Base-by-base conservation (phyloP, 2,888 invertebrate genomes). In the Trachelus iudaicus region DNA sequence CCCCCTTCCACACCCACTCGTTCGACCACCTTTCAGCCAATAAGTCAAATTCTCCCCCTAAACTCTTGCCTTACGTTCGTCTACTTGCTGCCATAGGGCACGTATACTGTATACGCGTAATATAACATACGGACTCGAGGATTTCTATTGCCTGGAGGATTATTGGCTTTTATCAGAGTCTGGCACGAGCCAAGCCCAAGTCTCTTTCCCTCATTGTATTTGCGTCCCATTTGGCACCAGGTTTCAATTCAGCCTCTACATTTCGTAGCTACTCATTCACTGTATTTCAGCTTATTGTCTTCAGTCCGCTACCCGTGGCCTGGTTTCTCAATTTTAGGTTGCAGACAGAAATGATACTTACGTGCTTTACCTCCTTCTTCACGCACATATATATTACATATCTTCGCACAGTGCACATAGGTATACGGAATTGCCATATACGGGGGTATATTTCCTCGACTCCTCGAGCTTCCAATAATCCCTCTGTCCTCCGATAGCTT, bases 141-240 rank as follows among this genome's bases (percentile, higher is more conserved):
- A 84, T 85, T 86, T 85, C 87, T 83, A 87, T 89, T 84, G 85
- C 84, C 83, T 79, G 79, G 82, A 80, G 86, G 87, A 88, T 89
- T 89, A 88, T 88, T 88, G 88, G 87, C 89, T 87, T 89, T 88
- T 88, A 89, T 87, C 88, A 83, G 84, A 83, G 85, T 80, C 84
- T 81, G 84, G 81, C 85, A 84, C 84, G 84, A 84, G 89, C 88
- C 89, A 88, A 89, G 86, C 83, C 73, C 75, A 37, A 73, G 34
- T 81, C 79, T 80, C 76, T 80, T 79, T 80, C 76, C 77, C 83
- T 85, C 86, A 85, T 86, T 86, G 87, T 86, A 86, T 85, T 88
- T 85, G 87, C 89, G 86, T 89, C 86, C 88, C 86, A 88, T 88
- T 88, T 88, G 88, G 88, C 88, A 88, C 82, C 75, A 85, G 83